phyloP scores from a whole-genome alignment of 2,797 vertebrate genomes.

The Graptemys geographica region DNA sequence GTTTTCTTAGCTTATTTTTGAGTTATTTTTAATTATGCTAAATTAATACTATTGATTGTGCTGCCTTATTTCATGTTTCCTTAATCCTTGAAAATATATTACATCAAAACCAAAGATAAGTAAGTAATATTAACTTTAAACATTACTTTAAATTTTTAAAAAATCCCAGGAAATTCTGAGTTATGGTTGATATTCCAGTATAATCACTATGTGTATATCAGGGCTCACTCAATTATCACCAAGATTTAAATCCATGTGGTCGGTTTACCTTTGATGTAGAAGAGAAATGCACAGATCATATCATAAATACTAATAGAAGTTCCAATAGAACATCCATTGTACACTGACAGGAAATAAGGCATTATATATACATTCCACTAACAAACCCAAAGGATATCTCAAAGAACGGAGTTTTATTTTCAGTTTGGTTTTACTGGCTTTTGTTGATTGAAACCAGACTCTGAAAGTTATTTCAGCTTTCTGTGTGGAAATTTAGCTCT shows the following conservation, averaged over 20 bases:
- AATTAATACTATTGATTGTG: background rate
- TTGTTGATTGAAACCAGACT: conserved; percentile 22
- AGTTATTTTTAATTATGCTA: conserved; percentile 28
- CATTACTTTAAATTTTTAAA: background rate
- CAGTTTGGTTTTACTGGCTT: conserved; percentile 43
- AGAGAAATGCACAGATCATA: no score
- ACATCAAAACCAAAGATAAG: background rate
- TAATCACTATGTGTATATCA: conserved; percentile 2
- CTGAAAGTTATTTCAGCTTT: conserved; percentile 35
- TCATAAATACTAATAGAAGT: conserved; percentile 38
- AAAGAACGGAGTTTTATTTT: conserved; percentile 51
- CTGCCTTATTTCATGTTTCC: background rate
- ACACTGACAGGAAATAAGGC: conserved; percentile 68
- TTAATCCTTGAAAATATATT: conserved; percentile 4
- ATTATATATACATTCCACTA: conserved; percentile 54
- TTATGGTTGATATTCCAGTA: conserved; percentile 7
- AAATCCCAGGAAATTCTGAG: background rate
- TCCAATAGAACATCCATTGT: conserved; percentile 23
- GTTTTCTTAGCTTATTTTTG: background rate
- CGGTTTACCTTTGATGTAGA: background rate
- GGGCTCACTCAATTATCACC: conserved; percentile 45
- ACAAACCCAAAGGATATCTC: conserved; percentile 57
- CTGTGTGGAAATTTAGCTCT: background rate
- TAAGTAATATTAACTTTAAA: conserved; percentile 21
- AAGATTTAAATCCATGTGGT: background rate